phyloP scores from a whole-genome alignment of 2,888 invertebrate species.

The Tinea trinotella region DNA sequence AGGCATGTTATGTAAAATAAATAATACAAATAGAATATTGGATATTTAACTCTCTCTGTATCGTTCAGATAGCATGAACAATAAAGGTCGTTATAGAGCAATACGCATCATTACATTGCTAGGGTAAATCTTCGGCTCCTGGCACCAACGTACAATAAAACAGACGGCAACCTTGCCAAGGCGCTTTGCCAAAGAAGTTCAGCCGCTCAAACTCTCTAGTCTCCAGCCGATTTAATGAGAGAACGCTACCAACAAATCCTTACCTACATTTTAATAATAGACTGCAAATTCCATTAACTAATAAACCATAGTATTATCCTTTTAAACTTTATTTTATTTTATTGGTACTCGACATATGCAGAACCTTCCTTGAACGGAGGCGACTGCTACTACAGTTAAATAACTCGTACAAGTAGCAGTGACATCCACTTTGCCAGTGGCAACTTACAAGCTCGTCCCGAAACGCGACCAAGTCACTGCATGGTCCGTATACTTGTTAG shows the following conservation, averaged over 20 bases:
- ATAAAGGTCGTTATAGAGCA: conserved; percentile 12
- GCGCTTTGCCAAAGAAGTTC: conserved; percentile 53
- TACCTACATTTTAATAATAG: conserved; percentile 18
- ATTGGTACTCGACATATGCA: too few species aligned
- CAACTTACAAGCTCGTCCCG: too few species aligned
- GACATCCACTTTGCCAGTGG: too few species aligned
- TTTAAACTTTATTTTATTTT: too few species aligned
- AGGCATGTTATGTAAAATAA: too few species aligned
- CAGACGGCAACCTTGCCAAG: conserved; percentile 44
- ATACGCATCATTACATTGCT: conserved; percentile 28
- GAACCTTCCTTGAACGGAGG: too few species aligned
- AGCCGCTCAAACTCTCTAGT: conserved; percentile 22
- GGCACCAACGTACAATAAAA: conserved; percentile 49
- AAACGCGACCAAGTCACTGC: too few species aligned
- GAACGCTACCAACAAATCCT: conserved; percentile 14
- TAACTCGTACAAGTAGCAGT: too few species aligned
- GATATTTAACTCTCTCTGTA: too few species aligned
- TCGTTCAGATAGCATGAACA: neutral
- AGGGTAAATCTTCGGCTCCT: conserved; percentile 48
- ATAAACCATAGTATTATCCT: neutral
- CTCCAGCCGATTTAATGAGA: conserved; percentile 10
- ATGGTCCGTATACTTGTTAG: too few species aligned
- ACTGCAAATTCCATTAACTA: neutral
- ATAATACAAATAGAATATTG: too few species aligned
- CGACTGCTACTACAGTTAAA: too few species aligned